Conservation (phyloP, 30 jellyfish, hydroid and myxozoan species). For the Nemopilema nomurai region DNA sequence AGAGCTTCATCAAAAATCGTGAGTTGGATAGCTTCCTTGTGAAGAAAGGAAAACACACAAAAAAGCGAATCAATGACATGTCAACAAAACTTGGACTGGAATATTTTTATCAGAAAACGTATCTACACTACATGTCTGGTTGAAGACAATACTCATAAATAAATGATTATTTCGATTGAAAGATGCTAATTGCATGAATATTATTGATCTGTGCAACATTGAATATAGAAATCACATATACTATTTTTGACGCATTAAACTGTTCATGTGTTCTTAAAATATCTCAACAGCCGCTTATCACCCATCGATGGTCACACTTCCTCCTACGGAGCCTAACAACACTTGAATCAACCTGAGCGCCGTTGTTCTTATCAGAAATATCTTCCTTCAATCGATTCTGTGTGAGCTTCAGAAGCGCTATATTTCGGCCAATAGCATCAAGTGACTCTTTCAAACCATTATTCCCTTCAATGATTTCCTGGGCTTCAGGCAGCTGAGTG, state of each 20-base stretch:
- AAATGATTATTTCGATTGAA: neutral
- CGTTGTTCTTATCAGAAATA: constrained; percentile 75
- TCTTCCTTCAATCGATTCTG: constrained; percentile 76
- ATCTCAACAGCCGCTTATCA: constrained; percentile 78
- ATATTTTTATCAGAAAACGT: neutral
- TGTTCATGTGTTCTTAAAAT: neutral
- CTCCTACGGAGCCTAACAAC: constrained; percentile 92
- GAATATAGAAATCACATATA: neutral
- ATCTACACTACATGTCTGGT: too few species aligned
- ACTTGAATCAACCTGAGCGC: constrained; percentile 85
- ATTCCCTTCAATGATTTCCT: constrained; percentile 84
- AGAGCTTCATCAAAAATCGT: too few species aligned
- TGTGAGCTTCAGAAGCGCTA: constrained; percentile 81
- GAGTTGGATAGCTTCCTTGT: too few species aligned
- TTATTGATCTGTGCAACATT: neutral
- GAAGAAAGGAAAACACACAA: too few species aligned
- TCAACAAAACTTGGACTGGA: neutral
- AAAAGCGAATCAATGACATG: too few species aligned
- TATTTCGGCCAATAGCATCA: constrained; percentile 85
- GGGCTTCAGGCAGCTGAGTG: constrained; percentile 90
- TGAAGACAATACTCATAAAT: too few species aligned
- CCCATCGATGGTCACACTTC: constrained; percentile 92
- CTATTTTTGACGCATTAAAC: neutral
- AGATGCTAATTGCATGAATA: neutral
- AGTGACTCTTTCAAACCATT: constrained; percentile 81